phyloP scores from a whole-genome alignment of 2,888 invertebrate species.

The Drosophila niveifrons region DNA sequence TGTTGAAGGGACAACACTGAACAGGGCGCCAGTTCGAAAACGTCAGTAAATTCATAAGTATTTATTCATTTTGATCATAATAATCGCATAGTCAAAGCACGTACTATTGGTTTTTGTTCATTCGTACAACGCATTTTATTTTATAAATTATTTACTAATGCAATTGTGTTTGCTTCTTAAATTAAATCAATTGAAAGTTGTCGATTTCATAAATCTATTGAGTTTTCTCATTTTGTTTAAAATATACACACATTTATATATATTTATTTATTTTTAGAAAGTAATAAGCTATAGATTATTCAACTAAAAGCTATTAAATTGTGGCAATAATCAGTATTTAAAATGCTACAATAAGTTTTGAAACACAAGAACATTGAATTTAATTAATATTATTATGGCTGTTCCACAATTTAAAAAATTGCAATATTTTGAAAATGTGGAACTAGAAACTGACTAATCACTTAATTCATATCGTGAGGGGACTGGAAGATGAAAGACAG shows the following conservation, averaged over 20 bases:
- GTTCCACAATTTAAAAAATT: conserved; percentile 1
- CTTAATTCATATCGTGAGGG: neutral
- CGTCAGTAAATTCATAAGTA: neutral
- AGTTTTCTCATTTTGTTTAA: conserved; percentile 29
- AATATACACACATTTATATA: conserved; percentile 45
- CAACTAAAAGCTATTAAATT: conserved; percentile 46
- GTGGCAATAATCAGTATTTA: conserved; percentile 40
- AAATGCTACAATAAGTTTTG: conserved; percentile 47
- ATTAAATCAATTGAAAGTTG: conserved; percentile 37
- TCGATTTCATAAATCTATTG: conserved; percentile 42
- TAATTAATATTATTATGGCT: conserved; percentile 29
- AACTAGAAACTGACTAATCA: conserved; percentile 5
- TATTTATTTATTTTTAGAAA: conserved; percentile 26
- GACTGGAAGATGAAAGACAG: neutral
- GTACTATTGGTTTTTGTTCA: conserved; percentile 5
- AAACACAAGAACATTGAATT: conserved; percentile 44
- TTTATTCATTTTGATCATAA: conserved; percentile 9
- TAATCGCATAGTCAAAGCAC: conserved; percentile 5
- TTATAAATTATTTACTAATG: conserved; percentile 30
- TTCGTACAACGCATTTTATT: conserved; percentile 33
- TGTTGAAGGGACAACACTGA: neutral
- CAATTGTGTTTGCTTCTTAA: conserved; percentile 32
- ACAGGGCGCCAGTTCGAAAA: conserved; percentile 2
- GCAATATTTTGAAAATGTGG: neutral
- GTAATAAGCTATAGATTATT: conserved; percentile 40